Evolutionary conservation across 2,888 invertebrate species (phyloP).

Genomic region (Choristoneura rosaceana): DNA sequence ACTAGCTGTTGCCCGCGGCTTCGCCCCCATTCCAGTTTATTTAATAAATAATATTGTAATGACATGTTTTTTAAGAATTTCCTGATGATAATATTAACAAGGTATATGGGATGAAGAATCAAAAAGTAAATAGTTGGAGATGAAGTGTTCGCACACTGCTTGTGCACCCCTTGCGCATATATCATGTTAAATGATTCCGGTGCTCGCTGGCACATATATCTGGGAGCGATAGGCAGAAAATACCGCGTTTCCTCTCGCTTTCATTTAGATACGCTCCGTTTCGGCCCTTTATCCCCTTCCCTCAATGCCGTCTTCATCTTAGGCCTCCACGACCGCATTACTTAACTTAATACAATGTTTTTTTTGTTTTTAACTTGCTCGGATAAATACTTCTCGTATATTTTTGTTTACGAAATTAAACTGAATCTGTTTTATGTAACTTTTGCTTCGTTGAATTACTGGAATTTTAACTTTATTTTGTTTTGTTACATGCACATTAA

Average conservation of each 20-base stretch:
- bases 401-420: conserved; percentile 54
- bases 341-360: conserved; percentile 71
- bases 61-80: too few relatives aligned
- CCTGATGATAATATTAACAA: background rate
- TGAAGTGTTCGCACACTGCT: conserved; percentile 41
- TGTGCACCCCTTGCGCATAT: conserved; percentile 55
- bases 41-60: too few relatives aligned
- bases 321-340: conserved; percentile 59
- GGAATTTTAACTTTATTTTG: background rate
- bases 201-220: conserved; percentile 55
- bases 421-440: conserved; percentile 52
- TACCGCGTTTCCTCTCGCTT: conserved; percentile 60
- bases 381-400: conserved; percentile 50
- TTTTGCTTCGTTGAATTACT: conserved; percentile 44
- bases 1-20: too few relatives aligned
- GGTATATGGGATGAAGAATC: conserved; percentile 4
- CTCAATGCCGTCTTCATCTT: conserved; percentile 65
- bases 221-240: conserved; percentile 62
- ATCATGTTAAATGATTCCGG: conserved; percentile 63
- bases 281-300: conserved; percentile 60
- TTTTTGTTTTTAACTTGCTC: conserved; percentile 57
- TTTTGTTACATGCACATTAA: background rate
- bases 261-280: conserved; percentile 66
- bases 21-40: too few relatives aligned
- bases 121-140: conserved; percentile 38